Conservation (phyloP, 1,140 invertebrate genomes). For the Calephelis nemesis region DNA sequence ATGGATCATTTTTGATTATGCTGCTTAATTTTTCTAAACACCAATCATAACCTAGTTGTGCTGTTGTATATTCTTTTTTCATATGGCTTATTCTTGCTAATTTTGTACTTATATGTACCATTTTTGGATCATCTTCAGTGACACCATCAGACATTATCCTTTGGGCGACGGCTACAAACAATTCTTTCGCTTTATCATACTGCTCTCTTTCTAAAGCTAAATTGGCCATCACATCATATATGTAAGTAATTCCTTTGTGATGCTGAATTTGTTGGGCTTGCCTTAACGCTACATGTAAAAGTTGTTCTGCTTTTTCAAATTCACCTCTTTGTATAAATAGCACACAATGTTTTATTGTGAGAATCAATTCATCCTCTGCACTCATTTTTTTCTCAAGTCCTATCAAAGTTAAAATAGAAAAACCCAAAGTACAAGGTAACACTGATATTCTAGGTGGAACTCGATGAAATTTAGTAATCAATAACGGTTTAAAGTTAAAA, state of each 20-base stretch:
- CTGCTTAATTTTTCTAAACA: conserved; percentile 85
- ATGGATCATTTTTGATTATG: conserved; percentile 72
- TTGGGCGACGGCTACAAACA: conserved; percentile 91
- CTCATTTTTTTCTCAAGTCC: conserved; percentile 77
- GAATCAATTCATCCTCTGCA: conserved; percentile 84
- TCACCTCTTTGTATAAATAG: conserved; percentile 87
- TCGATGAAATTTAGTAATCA: conserved; percentile 25
- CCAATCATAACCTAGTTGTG: conserved; percentile 87
- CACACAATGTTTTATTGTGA: conserved; percentile 87
- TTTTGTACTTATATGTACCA: conserved; percentile 84
- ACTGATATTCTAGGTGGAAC: conserved; percentile 17
- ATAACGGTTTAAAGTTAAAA: conserved; percentile 26
- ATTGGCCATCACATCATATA: conserved; percentile 95
- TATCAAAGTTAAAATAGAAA: conserved; percentile 67
- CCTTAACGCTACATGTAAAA: conserved; percentile 89
- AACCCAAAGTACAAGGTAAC: conserved; percentile 53
- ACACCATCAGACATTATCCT: conserved; percentile 85
- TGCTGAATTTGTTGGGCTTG: conserved; percentile 90
- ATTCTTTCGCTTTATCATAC: conserved; percentile 89
- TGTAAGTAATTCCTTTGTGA: conserved; percentile 88
- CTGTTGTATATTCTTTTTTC: conserved; percentile 82
- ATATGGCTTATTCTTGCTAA: conserved; percentile 86
- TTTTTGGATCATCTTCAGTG: conserved; percentile 86
- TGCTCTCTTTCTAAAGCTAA: conserved; percentile 88
- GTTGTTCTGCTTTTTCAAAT: conserved; percentile 89